Base-by-base conservation (phyloP, 2,113 vertebrate species). In the Mastomys natalensis region DNA sequence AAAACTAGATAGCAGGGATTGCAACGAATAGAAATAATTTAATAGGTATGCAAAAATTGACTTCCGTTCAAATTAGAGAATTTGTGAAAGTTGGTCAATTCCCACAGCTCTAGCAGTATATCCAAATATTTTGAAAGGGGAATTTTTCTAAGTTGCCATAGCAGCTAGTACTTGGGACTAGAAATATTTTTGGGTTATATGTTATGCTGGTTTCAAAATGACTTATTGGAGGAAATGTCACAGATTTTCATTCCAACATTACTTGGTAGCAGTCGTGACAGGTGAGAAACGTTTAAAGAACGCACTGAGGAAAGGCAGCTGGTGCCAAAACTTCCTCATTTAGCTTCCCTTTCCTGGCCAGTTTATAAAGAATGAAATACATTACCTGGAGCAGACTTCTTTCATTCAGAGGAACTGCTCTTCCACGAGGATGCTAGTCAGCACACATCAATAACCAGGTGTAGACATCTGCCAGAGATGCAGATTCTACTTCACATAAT, bases 191-290 rank as follows among this genome's bases (percentile, higher is more conserved):
- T 74, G 55, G 95, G 85, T 96, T 97, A 87, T 90, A 95, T 96
- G 80, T 92, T 96, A 93, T 40, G 31, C 72, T 43, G 51, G 76
- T 96, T 84, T 96, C 21, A 8, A 97, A 97, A 95, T 97, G 93
- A 94, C 89, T 97, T 95, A 94, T 93, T 96, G 96, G 87, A 96
- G 82, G 91, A 98, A 98, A 95, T 96, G 93, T 97, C 93, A 97
- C 90, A 96, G 58, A 95, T 77, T 97, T 97, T 97, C 12, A 3
- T 64, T 95, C 95, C 70, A 97, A 70, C 66, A 86, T 82, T 93
- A 72, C 55, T 85, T 80, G 45, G 45, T 89, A 95, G 92, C 21
- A 90, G 78, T 93, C 95, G 95, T 0, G 0, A 64, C 37, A 95
- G 87, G 93, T 91, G 95, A 97, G 89, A 95, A 94, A 95, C 86